Evolutionary conservation across 2,888 invertebrate species (phyloP), one percentile per base, ranked within the genome.

Genomic region (Autographa pulchrina): DNA sequence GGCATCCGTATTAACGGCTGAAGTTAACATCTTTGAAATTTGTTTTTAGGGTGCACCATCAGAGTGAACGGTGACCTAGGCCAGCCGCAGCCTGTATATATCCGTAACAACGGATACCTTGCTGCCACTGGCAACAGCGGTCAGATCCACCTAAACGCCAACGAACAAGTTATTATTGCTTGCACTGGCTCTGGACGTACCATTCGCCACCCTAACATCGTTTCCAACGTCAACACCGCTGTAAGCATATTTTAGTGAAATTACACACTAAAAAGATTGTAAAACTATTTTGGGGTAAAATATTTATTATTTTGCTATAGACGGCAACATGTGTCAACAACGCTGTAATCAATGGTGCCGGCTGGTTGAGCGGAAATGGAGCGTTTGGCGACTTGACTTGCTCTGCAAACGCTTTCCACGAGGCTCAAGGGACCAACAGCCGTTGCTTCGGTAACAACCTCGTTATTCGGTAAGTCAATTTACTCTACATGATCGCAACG

Each of bases 41-140:
- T 68, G 9, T 65, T 13, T 75, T 14, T 70, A 94, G 95, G 93
- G 48, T 97, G 97, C 81, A 85, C 89, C 3, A 85, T 97, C 65
- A 92, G 93, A 60, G 88, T 94, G 11, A 93, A 94, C 65, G 94
- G 96, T 14, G 96, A 96, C 81, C 90, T 97, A 1, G 93, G 93
- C 0, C 95, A 96, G 71, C 96, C 96, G 0, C 97, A 97, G 86
- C 97, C 97, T 0, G 93, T 97, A 5, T 95, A 96, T 80, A 86
- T 97, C 5, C 92, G 88, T 48, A 91, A 93, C 0, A 91, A 93
- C 6, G 88, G 90, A 54, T 94, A 92, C 76, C 52, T 92, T 5
- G 74, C 82, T 0, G 89, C 94, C 2, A 87, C 75, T 38, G 92
- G 95, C n/a, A 96, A 91, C 82, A 83, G 88, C 8, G 94, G 95